Base-by-base conservation (phyloP, 2,113 vertebrate species). In the Saccopteryx bilineata region DNA sequence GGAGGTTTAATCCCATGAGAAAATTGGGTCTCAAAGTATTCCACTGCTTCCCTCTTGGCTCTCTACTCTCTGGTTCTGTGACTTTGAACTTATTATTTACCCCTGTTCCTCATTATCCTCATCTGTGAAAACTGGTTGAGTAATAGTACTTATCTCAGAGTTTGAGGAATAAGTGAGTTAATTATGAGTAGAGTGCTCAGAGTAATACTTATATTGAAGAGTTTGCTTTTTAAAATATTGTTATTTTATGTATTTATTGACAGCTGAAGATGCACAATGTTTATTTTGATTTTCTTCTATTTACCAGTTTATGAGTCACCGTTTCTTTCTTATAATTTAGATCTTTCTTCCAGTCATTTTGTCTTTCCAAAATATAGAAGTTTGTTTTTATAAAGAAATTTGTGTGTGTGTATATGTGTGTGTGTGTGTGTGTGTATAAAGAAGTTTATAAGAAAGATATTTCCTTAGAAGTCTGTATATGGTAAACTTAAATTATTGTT, bases 181-280 rank as follows among this genome's bases (percentile, higher is more conserved):
- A 69, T 85, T 82, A n/a, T 60, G 58, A 88, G 33, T 48, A 75
- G 71, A 91, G 71, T 50, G 13, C 28, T 90, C 71, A 90, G 58
- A 85, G 50, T n/a, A 88, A 39, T n/a, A 48, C 39, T 65, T 28
- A 12, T 82, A 18, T 33, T 46, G 39, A 48, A 66, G 18, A 80
- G 56, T 65, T 86, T 82, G 12, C n/a, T 68, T 81, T 75, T 46
- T 28, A 48, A 85, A 79, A 33, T 61, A 33, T 14, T 14, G 2
- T 56, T 90, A 33, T 66, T 91, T 83, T 81, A 65, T 91, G 9
- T 74, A 31, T 66, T 95, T 68, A 50, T 69, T 82, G 28, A 52
- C 19, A 95, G 9, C 19, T 81, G 9, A 18, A 48, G 31, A 18
- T 74, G 84, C 0, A 79, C 10, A 60, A 4, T 78, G 31, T 61